These are phyloP conservation scores for Apostichopus parvimensis DNA, from an alignment of 35 echinoderm and acorn worm genomes.

Conservation along the genomic window DNA sequence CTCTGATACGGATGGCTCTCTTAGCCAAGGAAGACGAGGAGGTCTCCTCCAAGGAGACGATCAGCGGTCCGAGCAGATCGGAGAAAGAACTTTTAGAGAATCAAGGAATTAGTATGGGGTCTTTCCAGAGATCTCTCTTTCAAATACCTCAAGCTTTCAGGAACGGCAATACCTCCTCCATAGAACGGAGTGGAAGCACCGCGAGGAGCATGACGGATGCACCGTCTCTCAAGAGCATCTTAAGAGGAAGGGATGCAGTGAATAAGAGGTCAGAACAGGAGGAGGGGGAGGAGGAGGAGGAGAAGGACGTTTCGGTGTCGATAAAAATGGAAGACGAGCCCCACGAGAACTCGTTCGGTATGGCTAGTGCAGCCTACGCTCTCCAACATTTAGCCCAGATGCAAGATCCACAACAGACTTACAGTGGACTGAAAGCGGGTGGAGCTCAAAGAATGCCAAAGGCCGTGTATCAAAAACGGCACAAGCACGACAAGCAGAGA, in stretches of 20 bases:
- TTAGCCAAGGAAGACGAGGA: conserved; percentile 38
- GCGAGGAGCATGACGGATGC: neutral
- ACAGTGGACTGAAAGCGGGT: neutral
- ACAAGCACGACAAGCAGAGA: neutral
- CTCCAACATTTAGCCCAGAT: conserved; percentile 39
- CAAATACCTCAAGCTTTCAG: conserved; percentile 34
- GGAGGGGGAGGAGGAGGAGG: too few species aligned
- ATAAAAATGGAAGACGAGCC: neutral
- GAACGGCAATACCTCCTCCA: neutral
- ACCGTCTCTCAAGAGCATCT: conserved; percentile 37
- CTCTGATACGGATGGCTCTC: conserved; percentile 29
- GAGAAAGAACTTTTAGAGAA: conserved; percentile 19
- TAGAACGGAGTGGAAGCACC: neutral
- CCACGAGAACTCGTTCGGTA: neutral
- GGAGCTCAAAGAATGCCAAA: neutral
- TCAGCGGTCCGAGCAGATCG: neutral
- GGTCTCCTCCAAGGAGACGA: neutral
- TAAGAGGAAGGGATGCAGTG: neutral
- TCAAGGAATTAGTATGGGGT: conserved; percentile 11
- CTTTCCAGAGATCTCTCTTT: conserved; percentile 35
- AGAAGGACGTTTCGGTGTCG: neutral
- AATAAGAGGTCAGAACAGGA: neutral
- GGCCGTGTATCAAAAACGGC: neutral
- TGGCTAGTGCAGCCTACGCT: conserved; percentile 19
- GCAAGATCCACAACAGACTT: neutral